Percentiles rank a stretch among this genome's conserved stretches.
Evolutionary conservation across 2,797 vertebrate species (phyloP).

Genomic region (Cirrhinus molitorella): DNA sequence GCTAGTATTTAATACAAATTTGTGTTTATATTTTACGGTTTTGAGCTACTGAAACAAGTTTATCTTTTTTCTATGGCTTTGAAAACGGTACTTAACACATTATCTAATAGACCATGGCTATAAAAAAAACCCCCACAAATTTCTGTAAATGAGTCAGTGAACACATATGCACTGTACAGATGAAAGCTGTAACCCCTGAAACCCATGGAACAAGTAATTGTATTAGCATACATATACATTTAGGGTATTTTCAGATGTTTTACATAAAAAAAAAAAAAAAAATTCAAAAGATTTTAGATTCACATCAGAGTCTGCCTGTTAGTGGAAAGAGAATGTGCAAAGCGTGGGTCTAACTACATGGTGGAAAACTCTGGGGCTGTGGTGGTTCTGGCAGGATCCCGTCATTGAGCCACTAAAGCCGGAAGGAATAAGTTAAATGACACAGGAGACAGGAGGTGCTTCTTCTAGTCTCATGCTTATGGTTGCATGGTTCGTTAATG

Average conservation of each 20-base stretch:
- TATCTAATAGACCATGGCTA: neutral
- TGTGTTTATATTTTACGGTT: neutral
- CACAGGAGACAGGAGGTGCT: too few species aligned
- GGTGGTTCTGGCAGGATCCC: too few species aligned
- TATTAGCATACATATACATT: neutral
- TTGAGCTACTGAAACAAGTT: neutral
- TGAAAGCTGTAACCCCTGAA: too few species aligned
- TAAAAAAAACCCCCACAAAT: neutral
- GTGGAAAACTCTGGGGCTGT: too few species aligned
- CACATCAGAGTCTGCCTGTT: neutral
- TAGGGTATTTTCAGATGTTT: neutral
- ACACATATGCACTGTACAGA: too few species aligned
- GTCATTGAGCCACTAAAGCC: too few species aligned
- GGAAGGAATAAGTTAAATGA: too few species aligned
- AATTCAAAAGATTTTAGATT: neutral
- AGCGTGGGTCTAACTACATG: neutral
- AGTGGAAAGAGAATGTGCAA: neutral
- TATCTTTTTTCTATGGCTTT: neutral
- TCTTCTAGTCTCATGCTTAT: neutral
- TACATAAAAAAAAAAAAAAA: neutral
- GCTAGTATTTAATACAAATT: neutral
- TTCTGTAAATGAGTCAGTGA: too few species aligned
- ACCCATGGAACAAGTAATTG: neutral
- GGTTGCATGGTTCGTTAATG: too few species aligned
- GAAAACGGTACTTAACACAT: neutral